Percentiles rank a stretch among this genome's conserved stretches.
Evolutionary conservation across 2,113 vertebrate genomes (phyloP).

Genomic region (Cyphomyrus discorhynchus): DNA sequence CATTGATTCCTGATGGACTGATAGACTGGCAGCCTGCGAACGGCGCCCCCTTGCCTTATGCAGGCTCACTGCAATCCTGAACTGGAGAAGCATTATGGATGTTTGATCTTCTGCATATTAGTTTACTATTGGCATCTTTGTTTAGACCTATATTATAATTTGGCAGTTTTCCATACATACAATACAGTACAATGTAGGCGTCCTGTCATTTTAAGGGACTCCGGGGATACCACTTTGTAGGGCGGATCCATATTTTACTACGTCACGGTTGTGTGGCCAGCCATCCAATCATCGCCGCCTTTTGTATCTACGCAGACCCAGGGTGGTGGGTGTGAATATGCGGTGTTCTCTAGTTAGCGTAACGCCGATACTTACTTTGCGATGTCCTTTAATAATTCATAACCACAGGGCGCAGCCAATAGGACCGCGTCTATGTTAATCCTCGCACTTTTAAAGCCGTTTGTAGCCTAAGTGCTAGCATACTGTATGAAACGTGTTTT

Average conservation of each 20-base stretch:
- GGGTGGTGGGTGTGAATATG: neutral
- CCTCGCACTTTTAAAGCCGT: constrained; percentile 41
- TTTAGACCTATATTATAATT: neutral
- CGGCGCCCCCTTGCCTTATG: neutral
- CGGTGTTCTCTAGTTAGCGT: neutral
- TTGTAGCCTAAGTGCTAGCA: neutral
- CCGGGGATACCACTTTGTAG: neutral
- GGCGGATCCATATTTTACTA: neutral
- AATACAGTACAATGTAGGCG: neutral
- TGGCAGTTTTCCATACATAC: neutral
- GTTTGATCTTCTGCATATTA: neutral
- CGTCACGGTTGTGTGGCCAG: neutral
- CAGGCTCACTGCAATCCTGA: neutral
- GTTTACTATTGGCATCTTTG: neutral
- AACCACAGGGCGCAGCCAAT: constrained; percentile 51
- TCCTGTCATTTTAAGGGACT: constrained; percentile 13
- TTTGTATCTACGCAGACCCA: neutral
- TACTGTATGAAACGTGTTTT: neutral
- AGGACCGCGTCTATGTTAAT: constrained; percentile 43
- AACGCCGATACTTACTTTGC: neutral
- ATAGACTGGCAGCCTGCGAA: neutral
- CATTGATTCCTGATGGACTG: neutral
- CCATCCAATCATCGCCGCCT: neutral
- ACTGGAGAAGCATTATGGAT: neutral
- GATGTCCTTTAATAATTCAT: constrained; percentile 40